Percentiles rank a stretch among this genome's conserved stretches.
phyloP scores from a whole-genome alignment of 1,140 invertebrate species.

The Dolichoris vasculosae region DNA sequence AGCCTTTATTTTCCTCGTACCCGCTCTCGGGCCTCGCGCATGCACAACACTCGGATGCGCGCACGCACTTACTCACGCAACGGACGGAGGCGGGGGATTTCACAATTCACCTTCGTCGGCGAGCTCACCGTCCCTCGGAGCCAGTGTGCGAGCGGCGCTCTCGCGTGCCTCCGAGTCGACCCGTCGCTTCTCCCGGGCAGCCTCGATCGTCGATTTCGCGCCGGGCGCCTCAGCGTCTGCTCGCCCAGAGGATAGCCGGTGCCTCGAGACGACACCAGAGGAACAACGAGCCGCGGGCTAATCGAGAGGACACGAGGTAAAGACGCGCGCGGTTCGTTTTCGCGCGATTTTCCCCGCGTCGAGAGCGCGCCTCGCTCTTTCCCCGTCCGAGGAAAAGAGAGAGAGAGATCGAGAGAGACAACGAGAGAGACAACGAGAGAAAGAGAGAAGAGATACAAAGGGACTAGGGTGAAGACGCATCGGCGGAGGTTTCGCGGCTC shows the following conservation, averaged over 20 bases:
- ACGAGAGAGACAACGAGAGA: too few species aligned
- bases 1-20: not conserved
- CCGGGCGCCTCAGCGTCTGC: slow-evolving; percentile 39
- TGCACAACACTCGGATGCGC: not conserved
- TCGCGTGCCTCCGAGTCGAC: not conserved
- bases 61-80: not conserved
- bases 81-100: slow-evolving; percentile 6
- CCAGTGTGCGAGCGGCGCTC: not conserved
- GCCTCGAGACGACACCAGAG: not conserved
- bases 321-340: too few species aligned
- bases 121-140: not conserved
- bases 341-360: too few species aligned
- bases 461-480: too few species aligned
- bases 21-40: not conserved
- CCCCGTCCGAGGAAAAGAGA: too few species aligned
- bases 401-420: too few species aligned
- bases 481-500: too few species aligned
- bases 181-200: not conserved
- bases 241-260: too few species aligned
- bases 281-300: not conserved
- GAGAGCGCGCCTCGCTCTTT: too few species aligned
- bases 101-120: not conserved
- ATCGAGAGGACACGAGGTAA: too few species aligned
- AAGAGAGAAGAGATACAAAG: too few species aligned
- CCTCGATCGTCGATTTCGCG: slow-evolving; percentile 41